Evolutionary conservation across 1,140 invertebrate species (phyloP).

Genomic region (Drosophila tsacasi): DNA sequence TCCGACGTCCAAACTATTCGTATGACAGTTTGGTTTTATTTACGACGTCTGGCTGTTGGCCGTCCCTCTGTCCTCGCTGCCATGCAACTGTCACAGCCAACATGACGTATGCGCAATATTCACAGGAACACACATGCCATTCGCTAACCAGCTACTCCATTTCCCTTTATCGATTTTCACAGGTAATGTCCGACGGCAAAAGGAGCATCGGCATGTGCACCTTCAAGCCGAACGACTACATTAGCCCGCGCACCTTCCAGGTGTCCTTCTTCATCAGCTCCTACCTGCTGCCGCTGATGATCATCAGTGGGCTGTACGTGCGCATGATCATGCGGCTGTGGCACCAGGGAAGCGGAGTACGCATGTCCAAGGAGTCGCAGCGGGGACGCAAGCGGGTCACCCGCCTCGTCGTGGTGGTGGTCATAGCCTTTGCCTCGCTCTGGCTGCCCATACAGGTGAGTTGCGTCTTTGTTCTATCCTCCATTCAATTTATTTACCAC

Average conservation of each 20-base stretch:
- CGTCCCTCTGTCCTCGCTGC: conserved; percentile 19
- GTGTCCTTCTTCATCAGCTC: conserved; percentile 84
- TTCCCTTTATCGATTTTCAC: conserved; percentile 3
- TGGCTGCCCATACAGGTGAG: conserved; percentile 97
- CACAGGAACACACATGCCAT: conserved; percentile 8
- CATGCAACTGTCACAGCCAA: conserved; percentile 59
- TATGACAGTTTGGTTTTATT: conserved; percentile 57
- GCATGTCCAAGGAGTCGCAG: conserved; percentile 88
- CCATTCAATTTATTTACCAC: not conserved
- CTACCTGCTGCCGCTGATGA: conserved; percentile 92
- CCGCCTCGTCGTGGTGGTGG: conserved; percentile 96
- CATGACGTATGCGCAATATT: conserved; percentile 62
- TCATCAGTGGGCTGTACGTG: conserved; percentile 96
- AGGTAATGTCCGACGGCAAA: conserved; percentile 41
- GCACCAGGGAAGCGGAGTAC: conserved; percentile 91
- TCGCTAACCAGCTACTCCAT: conserved; percentile 5
- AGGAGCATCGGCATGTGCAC: conserved; percentile 55
- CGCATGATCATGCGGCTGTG: conserved; percentile 95
- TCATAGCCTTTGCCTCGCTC: conserved; percentile 97
- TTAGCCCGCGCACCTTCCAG: conserved; percentile 62
- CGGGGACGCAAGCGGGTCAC: conserved; percentile 96
- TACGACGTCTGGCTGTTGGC: conserved; percentile 42
- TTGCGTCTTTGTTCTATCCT: not conserved
- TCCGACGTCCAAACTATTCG: conserved; percentile 47
- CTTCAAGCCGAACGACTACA: conserved; percentile 39